phyloP scores from a whole-genome alignment of 1,140 invertebrate species.

The Sesamia nonagrioides region DNA sequence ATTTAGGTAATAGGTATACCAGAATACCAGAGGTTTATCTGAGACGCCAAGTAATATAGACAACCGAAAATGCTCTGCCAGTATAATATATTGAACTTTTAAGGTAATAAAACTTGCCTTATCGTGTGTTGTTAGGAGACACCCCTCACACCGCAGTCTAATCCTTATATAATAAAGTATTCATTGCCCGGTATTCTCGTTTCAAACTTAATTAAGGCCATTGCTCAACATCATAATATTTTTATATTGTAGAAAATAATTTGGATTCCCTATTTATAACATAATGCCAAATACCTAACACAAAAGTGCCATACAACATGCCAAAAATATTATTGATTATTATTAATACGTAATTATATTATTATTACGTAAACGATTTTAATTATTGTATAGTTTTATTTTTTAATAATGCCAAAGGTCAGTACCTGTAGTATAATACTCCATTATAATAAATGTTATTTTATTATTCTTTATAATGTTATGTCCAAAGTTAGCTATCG shows the following conservation, averaged over 20 bases:
- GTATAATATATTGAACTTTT: neutral
- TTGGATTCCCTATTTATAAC: conserved; percentile 63
- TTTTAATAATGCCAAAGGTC: conserved; percentile 66
- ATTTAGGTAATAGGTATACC: no score
- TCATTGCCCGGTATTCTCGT: conserved; percentile 78
- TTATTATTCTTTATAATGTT: conserved; percentile 59
- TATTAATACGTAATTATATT: conserved; percentile 49
- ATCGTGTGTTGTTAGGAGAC: conserved; percentile 13
- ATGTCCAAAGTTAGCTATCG: neutral
- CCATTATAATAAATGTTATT: conserved; percentile 65
- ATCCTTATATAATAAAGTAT: conserved; percentile 71
- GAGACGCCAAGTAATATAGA: neutral
- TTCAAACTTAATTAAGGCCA: conserved; percentile 68
- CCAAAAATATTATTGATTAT: conserved; percentile 64
- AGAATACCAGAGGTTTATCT: no score
- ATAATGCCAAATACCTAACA: conserved; percentile 72
- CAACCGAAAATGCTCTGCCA: neutral
- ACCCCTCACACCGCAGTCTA: conserved; percentile 21
- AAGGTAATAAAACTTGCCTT: no score
- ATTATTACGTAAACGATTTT: conserved; percentile 33
- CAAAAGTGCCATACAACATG: conserved; percentile 65
- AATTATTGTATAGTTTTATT: conserved; percentile 59
- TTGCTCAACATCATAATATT: conserved; percentile 75
- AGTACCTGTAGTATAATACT: conserved; percentile 87
- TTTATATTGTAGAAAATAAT: conserved; percentile 62